Evolutionary conservation across 2,797 vertebrate genomes (phyloP).

Genomic region (Adelosebastes latens): DNA sequence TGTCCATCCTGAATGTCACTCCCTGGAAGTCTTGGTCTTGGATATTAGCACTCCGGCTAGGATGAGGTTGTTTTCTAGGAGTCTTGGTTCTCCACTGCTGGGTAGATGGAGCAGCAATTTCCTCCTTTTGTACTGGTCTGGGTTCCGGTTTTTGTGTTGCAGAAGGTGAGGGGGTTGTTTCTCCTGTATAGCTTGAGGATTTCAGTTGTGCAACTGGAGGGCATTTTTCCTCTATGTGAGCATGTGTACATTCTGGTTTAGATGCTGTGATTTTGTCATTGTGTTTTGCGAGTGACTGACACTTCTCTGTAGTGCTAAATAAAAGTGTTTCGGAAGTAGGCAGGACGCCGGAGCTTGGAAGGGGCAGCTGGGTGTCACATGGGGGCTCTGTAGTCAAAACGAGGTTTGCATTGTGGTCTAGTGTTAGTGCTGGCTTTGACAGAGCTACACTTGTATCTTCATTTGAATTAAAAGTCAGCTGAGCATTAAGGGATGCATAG

Average conservation of each 20-base stretch:
- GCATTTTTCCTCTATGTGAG: not conserved
- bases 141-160: slow-evolving; percentile 13
- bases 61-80: slow-evolving; percentile 85
- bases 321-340: not conserved
- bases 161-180: not conserved
- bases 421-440: slow-evolving; percentile 31
- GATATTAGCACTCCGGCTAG: slow-evolving; percentile 80
- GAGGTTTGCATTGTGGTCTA: slow-evolving; percentile 72
- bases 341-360: not conserved
- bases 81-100: slow-evolving; percentile 60
- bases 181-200: not conserved
- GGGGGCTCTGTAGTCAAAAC: slow-evolving; percentile 27
- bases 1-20: slow-evolving; percentile 86
- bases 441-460: slow-evolving; percentile 1
- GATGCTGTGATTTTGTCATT: not conserved
- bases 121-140: not conserved
- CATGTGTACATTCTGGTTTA: not conserved
- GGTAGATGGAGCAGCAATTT: not conserved
- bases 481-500: not conserved
- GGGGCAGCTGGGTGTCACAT: slow-evolving; percentile 9
- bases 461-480: slow-evolving; percentile 18
- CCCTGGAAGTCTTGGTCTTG: slow-evolving; percentile 86
- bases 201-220: not conserved
- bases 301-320: not conserved
- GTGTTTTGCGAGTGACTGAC: not conserved